Base-by-base conservation (phyloP, 2,113 vertebrate genomes). In the Chinchilla lanigera region DNA sequence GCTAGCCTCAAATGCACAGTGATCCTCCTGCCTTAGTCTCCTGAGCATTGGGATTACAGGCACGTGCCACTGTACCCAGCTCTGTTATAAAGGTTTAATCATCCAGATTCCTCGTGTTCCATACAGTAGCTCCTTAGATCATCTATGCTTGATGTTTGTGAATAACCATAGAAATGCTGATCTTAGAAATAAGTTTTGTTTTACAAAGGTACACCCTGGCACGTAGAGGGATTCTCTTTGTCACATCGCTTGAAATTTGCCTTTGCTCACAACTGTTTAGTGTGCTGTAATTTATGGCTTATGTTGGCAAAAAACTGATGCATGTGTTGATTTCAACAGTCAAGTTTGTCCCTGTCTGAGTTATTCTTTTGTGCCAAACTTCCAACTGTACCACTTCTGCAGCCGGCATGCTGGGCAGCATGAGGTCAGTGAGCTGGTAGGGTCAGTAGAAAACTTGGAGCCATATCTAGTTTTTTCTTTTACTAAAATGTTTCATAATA, bases 361-460 rank as follows among this genome's bases (percentile, higher is more conserved):
- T 86, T 60, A 1, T 88, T 26, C 7, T 19, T 33, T 88, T 95
- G 92, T 28, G 58, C 56, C 28, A 22, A 47, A 20, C 2, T 86
- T 1, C 89, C n/a, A 17, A 20, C 35, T 33, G 35, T 10, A 24
- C 12, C 33, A 14, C n/a, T 13, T 14, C 67, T n/a, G 3, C 30
- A 11, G 84, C 8, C 44, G 13, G 33, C 7, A 1, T 67, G 3
- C 22, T 78, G 24, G 44, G 52, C 28, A 0, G 1, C 3, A 20
- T 10, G 35, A 2, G 0, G 5, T 10, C 1, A 0, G 52, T 1
- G 11, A 47, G 33, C 52, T 9, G 10, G 28, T 8, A 3, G 63
- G 61, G 38, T 20, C 22, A 1, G 19, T 60, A 30, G 12, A 50
- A 75, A 61, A n/a, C 33, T 24, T 89, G 10, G 6, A 50, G n/a